phyloP scores from a whole-genome alignment of 2,888 invertebrate species.

The Lottia scabra region DNA sequence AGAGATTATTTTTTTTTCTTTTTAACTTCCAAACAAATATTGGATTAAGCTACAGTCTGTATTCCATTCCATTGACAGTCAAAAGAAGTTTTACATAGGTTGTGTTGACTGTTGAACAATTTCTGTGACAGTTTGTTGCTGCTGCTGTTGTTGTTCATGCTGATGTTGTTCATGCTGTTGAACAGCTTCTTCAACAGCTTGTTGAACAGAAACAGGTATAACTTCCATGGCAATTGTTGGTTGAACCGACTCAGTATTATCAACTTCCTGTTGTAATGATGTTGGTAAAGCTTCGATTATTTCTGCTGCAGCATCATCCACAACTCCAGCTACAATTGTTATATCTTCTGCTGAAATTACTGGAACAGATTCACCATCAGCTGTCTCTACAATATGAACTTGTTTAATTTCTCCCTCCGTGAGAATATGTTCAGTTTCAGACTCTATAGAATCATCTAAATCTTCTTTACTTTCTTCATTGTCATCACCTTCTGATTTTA shows the following conservation, averaged over 20 bases:
- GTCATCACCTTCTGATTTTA: neutral
- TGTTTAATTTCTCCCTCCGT: neutral
- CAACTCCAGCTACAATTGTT: neutral
- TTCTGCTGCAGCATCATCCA: neutral
- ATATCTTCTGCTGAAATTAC: neutral
- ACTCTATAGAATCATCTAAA: neutral
- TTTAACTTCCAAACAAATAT: too few species aligned
- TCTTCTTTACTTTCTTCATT: neutral
- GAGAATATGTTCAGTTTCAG: neutral
- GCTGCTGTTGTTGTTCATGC: too few species aligned
- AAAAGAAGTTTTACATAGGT: too few species aligned
- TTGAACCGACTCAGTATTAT: neutral
- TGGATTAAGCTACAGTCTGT: too few species aligned
- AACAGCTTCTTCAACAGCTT: too few species aligned
- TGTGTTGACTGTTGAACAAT: too few species aligned
- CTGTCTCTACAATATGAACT: slow-evolving; percentile 1
- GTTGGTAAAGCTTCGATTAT: neutral
- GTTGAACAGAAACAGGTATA: too few species aligned
- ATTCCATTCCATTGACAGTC: too few species aligned
- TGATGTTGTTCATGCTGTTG: too few species aligned
- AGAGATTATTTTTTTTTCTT: too few species aligned
- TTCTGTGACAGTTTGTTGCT: too few species aligned
- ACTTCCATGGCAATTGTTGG: neutral
- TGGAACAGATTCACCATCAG: neutral
- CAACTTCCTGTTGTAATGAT: neutral